Evolutionary conservation across 2,113 vertebrate genomes (phyloP), one percentile per base, ranked within the genome.

Genomic region (Oreochromis aureus): DNA sequence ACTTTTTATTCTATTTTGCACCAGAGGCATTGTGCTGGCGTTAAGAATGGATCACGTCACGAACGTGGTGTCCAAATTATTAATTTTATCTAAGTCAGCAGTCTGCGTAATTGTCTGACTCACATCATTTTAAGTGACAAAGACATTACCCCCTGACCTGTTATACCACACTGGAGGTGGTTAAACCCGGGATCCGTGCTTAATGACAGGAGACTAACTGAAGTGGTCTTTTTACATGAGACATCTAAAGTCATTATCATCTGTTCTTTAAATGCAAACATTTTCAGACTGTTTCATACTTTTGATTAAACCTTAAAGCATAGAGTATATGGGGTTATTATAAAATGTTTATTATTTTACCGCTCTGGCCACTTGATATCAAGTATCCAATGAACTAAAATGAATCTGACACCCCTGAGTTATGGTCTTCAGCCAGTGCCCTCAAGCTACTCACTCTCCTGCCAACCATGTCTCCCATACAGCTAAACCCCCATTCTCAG

Each of bases 321-420:
- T 7, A 10, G 18, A 18, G 27, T 7, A 30, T 12, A 32, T 0
- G 10, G 30, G 16, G 5, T 19, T 32, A 30, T 7, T 76, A 5
- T 32, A 19, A 76, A 51, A 19, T 76, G 15, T 73, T 48, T 73
- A 18, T 46, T 48, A 51, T 32, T 76, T 76, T 51, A 76, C 16
- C 30, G 24, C 22, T 51, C 16, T 51, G 24, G 10, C 6, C 71
- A 51, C 44, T 12, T 32, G 16, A 76, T 6, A 76, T 76, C 10
- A 48, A 10, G 1, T 51, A 32, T 76, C 71, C 24, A 44, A 32
- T 51, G 44, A 51, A 51, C 27, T 51, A 51, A 76, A 76, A 32
- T 19, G 16, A 51, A 76, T 51, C 51, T 76, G 71, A 51, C 71
- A 76, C 44, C 24, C 10, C 44, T 51, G 71, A 51, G 24, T 76